Percentiles rank a stretch among this genome's conserved stretches.
phyloP scores from a whole-genome alignment of 2,888 invertebrate genomes.

The Cephus sareptanus region DNA sequence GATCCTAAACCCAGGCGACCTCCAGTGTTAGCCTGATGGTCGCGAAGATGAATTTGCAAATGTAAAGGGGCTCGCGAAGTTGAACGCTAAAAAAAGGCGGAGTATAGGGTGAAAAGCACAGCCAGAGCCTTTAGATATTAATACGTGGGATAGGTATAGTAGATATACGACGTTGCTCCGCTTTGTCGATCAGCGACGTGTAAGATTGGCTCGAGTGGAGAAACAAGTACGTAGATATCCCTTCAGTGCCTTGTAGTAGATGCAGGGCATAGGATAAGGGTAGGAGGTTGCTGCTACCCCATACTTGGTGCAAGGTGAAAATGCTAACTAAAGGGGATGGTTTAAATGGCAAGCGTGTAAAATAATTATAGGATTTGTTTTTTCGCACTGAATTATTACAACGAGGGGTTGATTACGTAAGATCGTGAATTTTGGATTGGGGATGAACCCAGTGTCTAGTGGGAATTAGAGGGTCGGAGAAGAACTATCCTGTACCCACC shows the following conservation, averaged over 20 bases:
- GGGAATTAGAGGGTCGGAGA: neutral
- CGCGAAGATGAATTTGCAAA: conserved; percentile 5
- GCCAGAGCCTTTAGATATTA: conserved; percentile 51
- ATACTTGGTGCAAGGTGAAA: conserved; percentile 54
- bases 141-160: conserved; percentile 41
- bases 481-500: neutral
- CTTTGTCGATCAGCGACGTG: conserved; percentile 62
- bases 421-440: neutral
- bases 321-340: conserved; percentile 60
- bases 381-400: neutral
- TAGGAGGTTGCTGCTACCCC: conserved; percentile 25
- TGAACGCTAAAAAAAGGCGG: conserved; percentile 41
- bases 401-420: neutral
- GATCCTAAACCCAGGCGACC: neutral
- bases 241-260: neutral
- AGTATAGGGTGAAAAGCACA: conserved; percentile 23
- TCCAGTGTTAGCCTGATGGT: conserved; percentile 1
- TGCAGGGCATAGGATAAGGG: neutral
- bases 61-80: conserved; percentile 47
- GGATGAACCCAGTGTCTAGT: neutral
- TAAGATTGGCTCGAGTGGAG: conserved; percentile 45
- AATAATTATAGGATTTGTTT: neutral
- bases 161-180: conserved; percentile 41
- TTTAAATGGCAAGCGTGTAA: conserved; percentile 47
- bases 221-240: neutral